These are phyloP conservation scores for Cyanoderma ruficeps DNA, from an alignment of 2,113 vertebrate genomes.

Conservation along the genomic window DNA sequence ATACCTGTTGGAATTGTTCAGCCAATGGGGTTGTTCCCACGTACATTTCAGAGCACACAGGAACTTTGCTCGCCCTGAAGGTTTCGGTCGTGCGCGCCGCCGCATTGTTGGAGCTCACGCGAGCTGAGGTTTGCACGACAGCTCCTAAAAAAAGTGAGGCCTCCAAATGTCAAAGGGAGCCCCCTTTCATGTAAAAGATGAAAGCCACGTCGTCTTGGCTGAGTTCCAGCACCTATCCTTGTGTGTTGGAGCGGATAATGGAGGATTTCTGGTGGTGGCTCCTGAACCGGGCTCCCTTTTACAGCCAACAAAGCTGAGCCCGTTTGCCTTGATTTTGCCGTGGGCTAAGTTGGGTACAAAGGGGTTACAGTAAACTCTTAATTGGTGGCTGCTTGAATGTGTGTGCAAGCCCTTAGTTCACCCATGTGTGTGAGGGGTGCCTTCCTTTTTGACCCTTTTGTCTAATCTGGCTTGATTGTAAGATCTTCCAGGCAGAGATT, in stretches of 20 bases:
- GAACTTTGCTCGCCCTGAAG: background rate
- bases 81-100: fast-evolving
- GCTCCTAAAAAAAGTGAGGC: constrained; percentile 7
- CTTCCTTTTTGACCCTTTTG: background rate
- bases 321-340: background rate
- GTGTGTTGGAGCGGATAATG: constrained; percentile 12
- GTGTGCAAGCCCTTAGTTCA: background rate
- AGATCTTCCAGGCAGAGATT: background rate
- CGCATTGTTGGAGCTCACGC: background rate
- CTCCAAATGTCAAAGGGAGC: constrained; percentile 33
- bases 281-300: background rate
- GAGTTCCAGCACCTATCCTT: constrained; percentile 21
- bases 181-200: constrained; percentile 50
- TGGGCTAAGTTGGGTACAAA: background rate
- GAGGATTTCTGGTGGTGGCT: constrained; percentile 35
- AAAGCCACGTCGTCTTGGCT: constrained; percentile 28
- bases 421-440: background rate
- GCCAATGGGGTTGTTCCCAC: background rate
- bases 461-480: background rate
- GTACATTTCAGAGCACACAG: fast-evolving
- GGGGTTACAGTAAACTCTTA: constrained; percentile 19
- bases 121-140: background rate
- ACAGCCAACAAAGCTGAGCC: background rate
- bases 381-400: background rate
- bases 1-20: background rate